Evolutionary conservation across 2,888 invertebrate species (phyloP).

Genomic region (Lagria hirta): DNA sequence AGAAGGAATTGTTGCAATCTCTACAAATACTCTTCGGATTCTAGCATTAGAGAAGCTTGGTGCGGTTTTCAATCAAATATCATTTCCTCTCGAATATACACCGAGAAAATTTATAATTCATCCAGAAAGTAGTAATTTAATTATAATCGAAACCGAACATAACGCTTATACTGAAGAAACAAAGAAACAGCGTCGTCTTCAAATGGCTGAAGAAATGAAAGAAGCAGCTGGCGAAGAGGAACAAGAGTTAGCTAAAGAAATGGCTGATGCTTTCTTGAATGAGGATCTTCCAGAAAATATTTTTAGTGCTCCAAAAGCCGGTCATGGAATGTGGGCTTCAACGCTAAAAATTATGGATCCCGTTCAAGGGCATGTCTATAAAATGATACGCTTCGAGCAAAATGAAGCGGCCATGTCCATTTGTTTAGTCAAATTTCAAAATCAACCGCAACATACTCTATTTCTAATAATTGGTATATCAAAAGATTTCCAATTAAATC

Average conservation of each 20-base stretch:
- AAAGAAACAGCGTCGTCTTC: constrained; percentile 84
- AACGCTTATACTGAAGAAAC: constrained; percentile 98
- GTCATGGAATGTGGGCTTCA: constrained; percentile 94
- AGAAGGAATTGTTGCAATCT: constrained; percentile 98
- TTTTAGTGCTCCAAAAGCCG: constrained; percentile 96
- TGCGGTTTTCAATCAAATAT: constrained; percentile 96
- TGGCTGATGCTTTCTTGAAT: constrained; percentile 95
- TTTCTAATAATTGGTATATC: constrained; percentile 87
- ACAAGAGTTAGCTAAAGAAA: constrained; percentile 91
- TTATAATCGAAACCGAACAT: constrained; percentile 96
- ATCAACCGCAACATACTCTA: constrained; percentile 52
- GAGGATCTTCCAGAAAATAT: constrained; percentile 92
- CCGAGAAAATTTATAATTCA: constrained; percentile 94
- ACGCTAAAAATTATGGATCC: constrained; percentile 86
- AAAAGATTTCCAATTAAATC: constrained; percentile 86
- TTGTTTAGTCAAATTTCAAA: constrained; percentile 61
- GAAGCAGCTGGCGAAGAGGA: constrained; percentile 97
- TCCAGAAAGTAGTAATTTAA: constrained; percentile 83
- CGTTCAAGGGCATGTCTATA: constrained; percentile 75
- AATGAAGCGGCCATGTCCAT: constrained; percentile 95
- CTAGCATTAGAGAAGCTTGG: constrained; percentile 97
- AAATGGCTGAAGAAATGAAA: constrained; percentile 98
- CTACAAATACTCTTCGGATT: constrained; percentile 95
- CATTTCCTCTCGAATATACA: constrained; percentile 91
- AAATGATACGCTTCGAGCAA: constrained; percentile 82